phyloP scores from a whole-genome alignment of 2,797 vertebrate species.

The Choloepus didactylus region DNA sequence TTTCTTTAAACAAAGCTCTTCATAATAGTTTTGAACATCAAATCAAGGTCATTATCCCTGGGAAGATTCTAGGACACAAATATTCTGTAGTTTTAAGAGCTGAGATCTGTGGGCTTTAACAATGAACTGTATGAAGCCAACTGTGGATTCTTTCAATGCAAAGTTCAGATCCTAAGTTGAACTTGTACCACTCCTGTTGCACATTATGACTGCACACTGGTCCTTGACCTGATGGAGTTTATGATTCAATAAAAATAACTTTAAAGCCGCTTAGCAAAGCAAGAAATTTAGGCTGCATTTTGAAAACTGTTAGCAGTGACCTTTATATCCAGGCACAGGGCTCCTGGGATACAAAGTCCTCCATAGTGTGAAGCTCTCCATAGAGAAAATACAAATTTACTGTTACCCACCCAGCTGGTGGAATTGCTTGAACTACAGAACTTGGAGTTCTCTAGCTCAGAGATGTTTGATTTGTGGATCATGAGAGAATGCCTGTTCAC shows the following conservation, averaged over 20 bases:
- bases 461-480: not conserved
- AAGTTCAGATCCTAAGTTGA: not conserved
- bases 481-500: constrained; percentile 61
- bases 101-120: not conserved
- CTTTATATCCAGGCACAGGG: constrained; percentile 64
- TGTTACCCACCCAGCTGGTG: not conserved
- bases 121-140: not conserved
- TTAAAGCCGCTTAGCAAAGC: constrained; percentile 72
- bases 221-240: not conserved
- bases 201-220: not conserved
- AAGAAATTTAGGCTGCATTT: constrained; percentile 78
- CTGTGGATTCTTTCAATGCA: not conserved
- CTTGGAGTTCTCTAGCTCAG: not conserved
- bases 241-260: constrained; percentile 61
- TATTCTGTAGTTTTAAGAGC: not conserved
- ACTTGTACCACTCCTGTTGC: not conserved
- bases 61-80: not conserved
- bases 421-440: not conserved
- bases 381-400: constrained; percentile 55
- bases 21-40: not conserved
- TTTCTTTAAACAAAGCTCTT: not conserved
- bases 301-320: constrained; percentile 76
- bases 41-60: not conserved
- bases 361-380: constrained; percentile 17
- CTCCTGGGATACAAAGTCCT: not conserved